Conservation (phyloP, 2,113 vertebrate genomes). For the Laticauda laticaudata region DNA sequence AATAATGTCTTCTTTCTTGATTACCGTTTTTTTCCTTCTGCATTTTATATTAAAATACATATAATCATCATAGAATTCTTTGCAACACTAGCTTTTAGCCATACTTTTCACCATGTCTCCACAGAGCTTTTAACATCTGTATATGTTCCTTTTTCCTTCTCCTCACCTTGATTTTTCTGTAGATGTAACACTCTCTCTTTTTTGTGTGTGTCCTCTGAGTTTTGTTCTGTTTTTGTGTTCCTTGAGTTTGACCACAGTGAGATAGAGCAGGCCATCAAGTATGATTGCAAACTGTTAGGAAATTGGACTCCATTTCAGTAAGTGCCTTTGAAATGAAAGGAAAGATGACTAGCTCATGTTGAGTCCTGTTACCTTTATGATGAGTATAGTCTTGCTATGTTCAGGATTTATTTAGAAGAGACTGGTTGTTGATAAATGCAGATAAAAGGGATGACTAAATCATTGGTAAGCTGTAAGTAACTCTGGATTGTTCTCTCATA, state of each 20-base stretch:
- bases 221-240: background rate
- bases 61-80: background rate
- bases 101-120: background rate
- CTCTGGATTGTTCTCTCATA: background rate
- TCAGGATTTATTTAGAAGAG: background rate
- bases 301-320: background rate
- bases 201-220: background rate
- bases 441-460: background rate
- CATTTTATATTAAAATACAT: background rate
- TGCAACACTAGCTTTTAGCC: background rate
- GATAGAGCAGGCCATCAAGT: background rate
- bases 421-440: background rate
- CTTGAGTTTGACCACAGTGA: background rate
- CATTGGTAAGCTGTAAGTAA: no score
- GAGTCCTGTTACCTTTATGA: background rate
- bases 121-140: background rate
- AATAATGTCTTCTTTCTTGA: background rate
- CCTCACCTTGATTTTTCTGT: background rate
- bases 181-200: background rate
- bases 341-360: background rate
- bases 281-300: background rate
- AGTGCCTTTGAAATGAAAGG: background rate
- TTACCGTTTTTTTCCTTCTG: background rate
- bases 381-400: background rate
- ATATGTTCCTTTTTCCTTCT: background rate